These are phyloP conservation scores for Oceanodroma tethys DNA, from an alignment of 2,113 vertebrate species.

Conservation along the genomic window DNA sequence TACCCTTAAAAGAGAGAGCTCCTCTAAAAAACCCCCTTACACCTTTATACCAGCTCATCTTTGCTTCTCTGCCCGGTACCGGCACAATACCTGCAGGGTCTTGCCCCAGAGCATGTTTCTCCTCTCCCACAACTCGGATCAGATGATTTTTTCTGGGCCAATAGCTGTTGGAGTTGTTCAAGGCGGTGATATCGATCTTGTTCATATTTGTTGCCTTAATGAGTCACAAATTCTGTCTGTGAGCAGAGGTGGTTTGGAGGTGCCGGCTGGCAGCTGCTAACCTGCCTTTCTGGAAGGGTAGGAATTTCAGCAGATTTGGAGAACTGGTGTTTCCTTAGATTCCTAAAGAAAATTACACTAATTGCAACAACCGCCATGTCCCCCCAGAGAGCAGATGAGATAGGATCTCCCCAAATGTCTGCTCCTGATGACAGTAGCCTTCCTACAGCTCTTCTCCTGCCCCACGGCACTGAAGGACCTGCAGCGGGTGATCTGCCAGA, in stretches of 20 bases:
- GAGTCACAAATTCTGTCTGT: constrained; percentile 52
- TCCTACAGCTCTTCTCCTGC: not conserved
- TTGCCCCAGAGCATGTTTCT: not conserved
- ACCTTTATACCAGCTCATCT: not conserved
- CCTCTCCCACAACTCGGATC: not conserved
- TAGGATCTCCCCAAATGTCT: not conserved
- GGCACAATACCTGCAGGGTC: constrained; percentile 3
- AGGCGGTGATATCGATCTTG: constrained; percentile 6
- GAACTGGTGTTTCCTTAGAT: constrained; percentile 8
- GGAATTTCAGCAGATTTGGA: constrained; percentile 25
- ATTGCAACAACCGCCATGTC: not conserved
- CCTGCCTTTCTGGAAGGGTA: constrained; percentile 45
- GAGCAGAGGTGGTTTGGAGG: constrained; percentile 32
- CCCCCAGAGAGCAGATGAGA: not conserved
- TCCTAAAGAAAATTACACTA: constrained; percentile 37
- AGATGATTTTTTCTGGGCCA: not conserved
- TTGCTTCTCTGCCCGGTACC: fast-evolving
- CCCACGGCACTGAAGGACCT: not conserved
- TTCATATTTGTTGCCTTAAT: constrained; percentile 57
- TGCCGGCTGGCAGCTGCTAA: constrained; percentile 13
- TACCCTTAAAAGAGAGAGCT: not conserved
- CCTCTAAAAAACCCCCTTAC: not conserved
- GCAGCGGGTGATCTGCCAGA: not conserved
- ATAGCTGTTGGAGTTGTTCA: not conserved
- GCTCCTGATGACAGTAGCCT: not conserved